Percentiles rank a stretch among this genome's conserved stretches.
Conservation (phyloP, 1,140 invertebrate genomes). For the Callitettix versicolor region DNA sequence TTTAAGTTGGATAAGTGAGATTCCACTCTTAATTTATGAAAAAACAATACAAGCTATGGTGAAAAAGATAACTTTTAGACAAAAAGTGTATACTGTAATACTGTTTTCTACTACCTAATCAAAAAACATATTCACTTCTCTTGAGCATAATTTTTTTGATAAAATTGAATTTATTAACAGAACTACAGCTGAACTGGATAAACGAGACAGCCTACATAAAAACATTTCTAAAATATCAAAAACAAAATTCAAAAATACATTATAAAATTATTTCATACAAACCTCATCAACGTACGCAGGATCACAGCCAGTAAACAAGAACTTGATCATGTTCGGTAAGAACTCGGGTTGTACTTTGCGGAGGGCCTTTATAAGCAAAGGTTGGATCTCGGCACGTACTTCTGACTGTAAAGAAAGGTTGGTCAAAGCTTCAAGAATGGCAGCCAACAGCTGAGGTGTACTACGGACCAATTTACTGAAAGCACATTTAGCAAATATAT, state of each 20-base stretch:
- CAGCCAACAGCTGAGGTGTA: conserved; percentile 18
- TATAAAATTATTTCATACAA: not conserved
- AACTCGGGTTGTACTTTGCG: conserved; percentile 16
- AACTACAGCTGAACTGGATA: too few species aligned
- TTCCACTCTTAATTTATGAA: too few species aligned
- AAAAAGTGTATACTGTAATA: too few species aligned
- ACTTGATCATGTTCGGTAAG: conserved; percentile 21
- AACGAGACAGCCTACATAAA: too few species aligned
- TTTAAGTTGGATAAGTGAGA: too few species aligned
- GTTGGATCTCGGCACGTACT: conserved; percentile 15
- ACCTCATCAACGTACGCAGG: conserved; percentile 17
- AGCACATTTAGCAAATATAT: not conserved
- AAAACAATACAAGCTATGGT: too few species aligned
- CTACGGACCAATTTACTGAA: conserved; percentile 21
- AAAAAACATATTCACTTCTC: too few species aligned
- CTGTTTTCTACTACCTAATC: too few species aligned
- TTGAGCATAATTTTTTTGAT: too few species aligned
- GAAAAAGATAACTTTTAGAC: too few species aligned
- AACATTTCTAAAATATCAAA: too few species aligned
- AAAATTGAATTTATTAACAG: too few species aligned
- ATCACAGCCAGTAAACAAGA: conserved; percentile 17
- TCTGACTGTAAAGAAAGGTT: conserved; percentile 21
- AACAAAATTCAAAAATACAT: not conserved
- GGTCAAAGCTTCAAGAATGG: conserved; percentile 20
- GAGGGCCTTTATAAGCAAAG: conserved; percentile 14